Percentiles rank a stretch among this genome's conserved stretches.
Evolutionary conservation across 2,888 invertebrate genomes (phyloP).

Genomic region (Rotaria magnacalcarata): DNA sequence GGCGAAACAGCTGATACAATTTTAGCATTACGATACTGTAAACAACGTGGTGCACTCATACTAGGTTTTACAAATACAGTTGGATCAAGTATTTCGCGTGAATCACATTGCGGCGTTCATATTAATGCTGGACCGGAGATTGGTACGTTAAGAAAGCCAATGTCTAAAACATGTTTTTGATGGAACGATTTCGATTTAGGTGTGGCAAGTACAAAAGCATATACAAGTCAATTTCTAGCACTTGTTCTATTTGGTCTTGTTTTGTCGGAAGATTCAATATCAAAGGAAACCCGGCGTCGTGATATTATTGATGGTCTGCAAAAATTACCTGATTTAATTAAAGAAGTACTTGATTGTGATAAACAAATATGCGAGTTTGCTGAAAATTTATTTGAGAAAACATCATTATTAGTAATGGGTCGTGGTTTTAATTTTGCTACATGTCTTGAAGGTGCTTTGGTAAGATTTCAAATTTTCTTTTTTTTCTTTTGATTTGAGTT

Average conservation of each 20-base stretch:
- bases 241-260: constrained; percentile 96
- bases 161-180: too few species aligned
- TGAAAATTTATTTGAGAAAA: constrained; percentile 81
- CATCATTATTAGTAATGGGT: constrained; percentile 93
- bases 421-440: constrained; percentile 97
- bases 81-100: constrained; percentile 94
- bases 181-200: constrained; percentile 62
- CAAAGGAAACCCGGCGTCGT: constrained; percentile 75
- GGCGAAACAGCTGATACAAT: constrained; percentile 92
- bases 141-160: constrained; percentile 31
- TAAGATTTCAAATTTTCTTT: not conserved
- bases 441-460: constrained; percentile 79
- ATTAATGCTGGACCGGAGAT: constrained; percentile 99
- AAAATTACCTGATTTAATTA: constrained; percentile 68
- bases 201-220: constrained; percentile 98
- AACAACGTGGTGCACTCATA: constrained; percentile 89
- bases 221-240: constrained; percentile 96
- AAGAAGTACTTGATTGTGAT: constrained; percentile 81
- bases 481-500: not conserved
- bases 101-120: constrained; percentile 97
- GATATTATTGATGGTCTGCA: constrained; percentile 75
- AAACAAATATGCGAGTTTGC: constrained; percentile 78
- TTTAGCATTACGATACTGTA: constrained; percentile 85
- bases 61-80: constrained; percentile 98
- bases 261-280: constrained; percentile 94